Evolutionary conservation across 2,113 vertebrate species (phyloP).

Genomic region (Sebastes fasciatus): DNA sequence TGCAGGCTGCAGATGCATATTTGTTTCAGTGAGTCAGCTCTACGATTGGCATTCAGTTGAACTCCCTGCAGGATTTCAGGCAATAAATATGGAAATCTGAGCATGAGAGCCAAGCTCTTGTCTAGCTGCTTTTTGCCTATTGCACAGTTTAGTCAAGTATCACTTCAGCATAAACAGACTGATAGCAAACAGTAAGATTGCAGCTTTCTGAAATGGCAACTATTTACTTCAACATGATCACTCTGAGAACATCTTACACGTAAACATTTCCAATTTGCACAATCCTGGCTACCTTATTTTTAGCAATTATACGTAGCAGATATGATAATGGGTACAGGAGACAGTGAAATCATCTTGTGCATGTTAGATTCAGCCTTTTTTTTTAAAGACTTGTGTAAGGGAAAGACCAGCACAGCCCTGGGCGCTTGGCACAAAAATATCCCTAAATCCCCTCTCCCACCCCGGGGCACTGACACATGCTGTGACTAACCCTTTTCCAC

Average conservation of each 20-base stretch:
- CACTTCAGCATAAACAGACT: constrained; percentile 78
- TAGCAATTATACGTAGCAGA: constrained; percentile 36
- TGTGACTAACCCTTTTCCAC: constrained; percentile 72
- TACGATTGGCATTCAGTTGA: constrained; percentile 82
- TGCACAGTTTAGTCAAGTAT: constrained; percentile 80
- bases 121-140: constrained; percentile 76
- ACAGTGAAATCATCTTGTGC: constrained; percentile 49
- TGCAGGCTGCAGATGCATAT: constrained; percentile 60
- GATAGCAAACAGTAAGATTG: constrained; percentile 72
- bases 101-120: constrained; percentile 79
- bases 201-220: constrained; percentile 53
- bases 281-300: constrained; percentile 28
- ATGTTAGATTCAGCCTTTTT: constrained; percentile 55
- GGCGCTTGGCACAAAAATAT: constrained; percentile 74
- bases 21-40: constrained; percentile 73
- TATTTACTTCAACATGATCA: constrained; percentile 47
- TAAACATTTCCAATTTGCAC: constrained; percentile 42
- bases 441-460: constrained; percentile 67
- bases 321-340: constrained; percentile 34
- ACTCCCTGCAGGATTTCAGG: constrained; percentile 83
- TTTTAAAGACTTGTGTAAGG: constrained; percentile 47
- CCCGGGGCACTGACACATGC: constrained; percentile 69
- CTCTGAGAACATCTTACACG: constrained; percentile 40
- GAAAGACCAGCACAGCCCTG: constrained; percentile 59
- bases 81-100: constrained; percentile 87